These are phyloP conservation scores for Paguma larvata DNA, from an alignment of 2,797 vertebrate genomes.

Conservation along the genomic window DNA sequence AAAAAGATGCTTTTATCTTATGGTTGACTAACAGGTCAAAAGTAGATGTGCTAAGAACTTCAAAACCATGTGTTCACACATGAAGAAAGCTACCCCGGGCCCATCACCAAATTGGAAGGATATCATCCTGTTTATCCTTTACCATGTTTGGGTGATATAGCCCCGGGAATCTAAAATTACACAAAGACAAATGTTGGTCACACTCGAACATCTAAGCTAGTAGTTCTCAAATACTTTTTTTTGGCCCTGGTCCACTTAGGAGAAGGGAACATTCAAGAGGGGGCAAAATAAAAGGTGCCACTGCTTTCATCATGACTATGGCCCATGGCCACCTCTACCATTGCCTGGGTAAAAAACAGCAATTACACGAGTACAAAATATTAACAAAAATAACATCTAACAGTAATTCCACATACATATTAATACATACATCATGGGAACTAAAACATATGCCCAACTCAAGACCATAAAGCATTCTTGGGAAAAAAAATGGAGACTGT, in stretches of 20 bases:
- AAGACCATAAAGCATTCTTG: slow-evolving; percentile 21
- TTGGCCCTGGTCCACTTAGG: slow-evolving; percentile 36
- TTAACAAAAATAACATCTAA: not conserved
- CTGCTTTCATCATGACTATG: not conserved
- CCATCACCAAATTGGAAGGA: slow-evolving; percentile 24
- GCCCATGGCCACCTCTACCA: not conserved
- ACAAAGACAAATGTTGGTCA: slow-evolving; percentile 47
- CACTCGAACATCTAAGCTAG: not conserved
- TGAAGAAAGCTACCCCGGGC: not conserved
- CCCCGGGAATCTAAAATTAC: slow-evolving; percentile 48
- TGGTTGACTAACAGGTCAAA: slow-evolving; percentile 12
- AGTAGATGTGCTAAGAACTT: slow-evolving; percentile 10
- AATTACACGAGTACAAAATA: not conserved
- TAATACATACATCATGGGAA: not conserved
- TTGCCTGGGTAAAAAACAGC: not conserved
- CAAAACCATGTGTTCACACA: not conserved
- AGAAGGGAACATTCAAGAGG: not conserved
- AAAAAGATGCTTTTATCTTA: not conserved
- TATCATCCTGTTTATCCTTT: not conserved
- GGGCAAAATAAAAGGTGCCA: not conserved
- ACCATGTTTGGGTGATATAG: not conserved
- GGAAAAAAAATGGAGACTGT: not conserved
- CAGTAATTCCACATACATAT: not conserved
- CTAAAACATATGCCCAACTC: not conserved
- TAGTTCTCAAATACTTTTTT: slow-evolving; percentile 51